phyloP scores from a whole-genome alignment of 2,797 vertebrate genomes.

The Aldrovandia affinis region DNA sequence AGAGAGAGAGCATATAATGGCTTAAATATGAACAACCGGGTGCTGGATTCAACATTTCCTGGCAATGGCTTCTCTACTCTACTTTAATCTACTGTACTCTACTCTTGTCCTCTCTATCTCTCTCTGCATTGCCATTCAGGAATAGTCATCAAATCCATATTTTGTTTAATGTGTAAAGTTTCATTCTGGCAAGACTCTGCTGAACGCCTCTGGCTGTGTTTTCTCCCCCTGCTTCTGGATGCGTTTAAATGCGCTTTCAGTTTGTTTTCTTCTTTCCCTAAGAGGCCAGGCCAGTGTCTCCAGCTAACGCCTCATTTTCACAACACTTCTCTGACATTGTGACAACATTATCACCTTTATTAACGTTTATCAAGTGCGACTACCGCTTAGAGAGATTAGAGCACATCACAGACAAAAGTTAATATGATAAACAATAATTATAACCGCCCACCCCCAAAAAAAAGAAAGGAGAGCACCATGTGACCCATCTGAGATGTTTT shows the following conservation, averaged over 20 bases:
- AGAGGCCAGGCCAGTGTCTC: background rate
- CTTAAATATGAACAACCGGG: too few species aligned
- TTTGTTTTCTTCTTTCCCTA: background rate
- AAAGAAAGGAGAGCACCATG: background rate
- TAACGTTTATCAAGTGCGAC: too few species aligned
- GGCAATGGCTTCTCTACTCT: background rate
- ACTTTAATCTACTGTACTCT: background rate
- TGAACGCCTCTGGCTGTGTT: background rate
- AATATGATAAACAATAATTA: too few species aligned
- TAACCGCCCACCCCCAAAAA: too few species aligned
- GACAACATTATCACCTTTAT: background rate
- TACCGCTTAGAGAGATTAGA: too few species aligned
- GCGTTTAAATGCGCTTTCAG: background rate
- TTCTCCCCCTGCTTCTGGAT: background rate
- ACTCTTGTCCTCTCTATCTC: background rate
- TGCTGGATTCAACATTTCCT: background rate
- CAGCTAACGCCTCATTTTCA: background rate
- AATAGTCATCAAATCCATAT: background rate
- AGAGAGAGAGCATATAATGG: too few species aligned
- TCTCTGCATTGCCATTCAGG: constrained; percentile 10
- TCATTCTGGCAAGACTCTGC: constrained; percentile 14
- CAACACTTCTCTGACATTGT: background rate
- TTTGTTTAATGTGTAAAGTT: constrained; percentile 17
- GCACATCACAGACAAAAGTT: too few species aligned
- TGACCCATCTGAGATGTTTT: background rate